Base-by-base conservation (phyloP, 2,113 vertebrate species). In the Takifugu flavidus region DNA sequence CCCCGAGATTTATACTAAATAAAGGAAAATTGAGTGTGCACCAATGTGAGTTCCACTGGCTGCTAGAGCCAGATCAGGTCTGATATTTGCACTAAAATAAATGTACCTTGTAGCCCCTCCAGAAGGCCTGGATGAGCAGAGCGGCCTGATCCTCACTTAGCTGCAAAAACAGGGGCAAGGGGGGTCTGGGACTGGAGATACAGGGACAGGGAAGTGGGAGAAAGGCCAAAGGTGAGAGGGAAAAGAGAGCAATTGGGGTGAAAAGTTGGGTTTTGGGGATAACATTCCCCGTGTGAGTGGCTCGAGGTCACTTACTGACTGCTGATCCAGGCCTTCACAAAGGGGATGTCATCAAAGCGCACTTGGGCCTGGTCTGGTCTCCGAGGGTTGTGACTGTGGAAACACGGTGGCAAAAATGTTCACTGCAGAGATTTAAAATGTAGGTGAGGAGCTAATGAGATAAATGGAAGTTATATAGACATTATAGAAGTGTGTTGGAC, bases 51-150 rank as follows among this genome's bases (percentile, higher is more conserved):
- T 10, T 39, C 7, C 7, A 39, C 1, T 39, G 34, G 7, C 2
- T 39, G 4, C 5, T 39, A 39, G 34, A 39, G 1, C 34, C 1
- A 10, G 7, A 39, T 39, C 34, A 11, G 34, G 7, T 31, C 29
- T 31, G 29, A 31, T 13, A 45, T 45, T 45, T 45, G 14, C 11
- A 45, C 11, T 13, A 45, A 45, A 49, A n/a, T 8, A 12, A 43
- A 4, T 85, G 86, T 91, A 98, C 95, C 94, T 88, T 90, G 78
- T 94, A 95, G 76, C 94, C 95, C 78, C 94, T 94, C 95, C 95
- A 98, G 85, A 94, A 96, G 39, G 95, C 85, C 81, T 98, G 96
- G 64, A 98, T 93, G 55, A 88, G 49, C 34, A 90, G 44, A 7
- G 90, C 90, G 28, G 95, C 95, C 74, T 87, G 86, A 12, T 91